Evolutionary conservation across 2,797 vertebrate species (phyloP), one percentile per base, ranked within the genome.

Genomic region (Rhinogobio ventralis): DNA sequence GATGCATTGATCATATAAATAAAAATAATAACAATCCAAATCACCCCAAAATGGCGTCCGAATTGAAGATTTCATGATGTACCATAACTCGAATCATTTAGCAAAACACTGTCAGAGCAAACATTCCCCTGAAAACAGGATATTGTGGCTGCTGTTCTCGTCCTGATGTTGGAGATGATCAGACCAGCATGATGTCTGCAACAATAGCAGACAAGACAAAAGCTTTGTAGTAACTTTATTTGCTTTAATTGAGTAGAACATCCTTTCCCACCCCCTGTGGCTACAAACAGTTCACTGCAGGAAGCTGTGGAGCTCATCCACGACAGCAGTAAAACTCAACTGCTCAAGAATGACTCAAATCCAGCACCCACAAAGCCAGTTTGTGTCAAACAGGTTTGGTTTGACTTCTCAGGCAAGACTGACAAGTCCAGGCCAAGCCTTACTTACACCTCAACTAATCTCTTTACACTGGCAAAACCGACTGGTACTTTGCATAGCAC

Each of bases 231-330:
- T 75, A 36, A 60, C 55, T 79, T 79, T 83, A 78, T 82, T 82
- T 83, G 77, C 67, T 84, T 87, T 64, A 66, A 82, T 66, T 10
- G 60, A 78, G 25, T 60, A 45, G 36, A 82, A 80, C 49, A 74
- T 71, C 81, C 46, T 66, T 79, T 85, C 51, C 60, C 75, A 78
- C 76, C 85, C 87, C 72, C 69, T 74, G 76, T 79, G 67, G 60
- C 51, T 69, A 73, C 83, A 79, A 72, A 72, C 55, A 79, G 60
- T 74, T 80, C 80, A 85, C 80, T 45, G 81, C 87, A 84, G 85
- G 82, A 89, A 86, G 83, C 15, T 49, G 60, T 53, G 60, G 25
- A 28, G 25, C 76, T 84, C 55, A 88, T 80, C 84, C 64, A 78
- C 45, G 80, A 60, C 71, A 57, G 68, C 80, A 64, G 80, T 85